Evolutionary conservation across 2,888 invertebrate genomes (phyloP).

Genomic region (Punctoribates punctum): DNA sequence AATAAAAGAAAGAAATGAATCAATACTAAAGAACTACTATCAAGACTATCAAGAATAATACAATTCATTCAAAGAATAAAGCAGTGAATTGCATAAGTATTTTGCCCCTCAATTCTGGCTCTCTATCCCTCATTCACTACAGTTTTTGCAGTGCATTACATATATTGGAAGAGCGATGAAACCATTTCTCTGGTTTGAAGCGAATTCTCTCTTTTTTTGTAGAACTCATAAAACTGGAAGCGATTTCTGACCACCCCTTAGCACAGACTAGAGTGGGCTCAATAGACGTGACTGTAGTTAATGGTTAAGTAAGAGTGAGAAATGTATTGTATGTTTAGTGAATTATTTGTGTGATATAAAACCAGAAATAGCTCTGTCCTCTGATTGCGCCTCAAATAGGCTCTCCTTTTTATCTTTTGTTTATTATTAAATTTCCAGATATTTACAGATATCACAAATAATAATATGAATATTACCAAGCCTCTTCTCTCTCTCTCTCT

Average conservation of each 20-base stretch:
- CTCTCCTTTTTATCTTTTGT: constrained; percentile 13
- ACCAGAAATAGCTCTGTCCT: constrained; percentile 13
- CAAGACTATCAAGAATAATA: neutral
- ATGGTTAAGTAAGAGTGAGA: constrained; percentile 33
- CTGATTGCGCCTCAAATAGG: neutral
- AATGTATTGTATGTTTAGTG: constrained; percentile 25
- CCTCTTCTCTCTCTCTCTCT: neutral
- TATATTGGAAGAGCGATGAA: constrained; percentile 23
- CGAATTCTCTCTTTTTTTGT: neutral
- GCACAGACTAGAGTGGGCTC: neutral
- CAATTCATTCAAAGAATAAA: neutral
- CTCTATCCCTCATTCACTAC: neutral
- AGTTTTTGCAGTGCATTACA: constrained; percentile 20
- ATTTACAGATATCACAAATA: neutral
- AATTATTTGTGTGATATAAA: constrained; percentile 31
- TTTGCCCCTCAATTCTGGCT: neutral
- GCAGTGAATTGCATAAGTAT: constrained; percentile 31
- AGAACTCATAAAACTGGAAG: neutral
- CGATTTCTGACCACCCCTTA: constrained; percentile 21
- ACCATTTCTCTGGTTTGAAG: constrained; percentile 7
- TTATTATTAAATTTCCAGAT: constrained; percentile 19
- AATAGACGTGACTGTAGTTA: constrained; percentile 29
- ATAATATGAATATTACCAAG: constrained; percentile 1
- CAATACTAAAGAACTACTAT: constrained; percentile 23
- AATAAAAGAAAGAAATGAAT: constrained; percentile 15